phyloP scores from a whole-genome alignment of 2,797 vertebrate genomes.

The Somateria mollissima region DNA sequence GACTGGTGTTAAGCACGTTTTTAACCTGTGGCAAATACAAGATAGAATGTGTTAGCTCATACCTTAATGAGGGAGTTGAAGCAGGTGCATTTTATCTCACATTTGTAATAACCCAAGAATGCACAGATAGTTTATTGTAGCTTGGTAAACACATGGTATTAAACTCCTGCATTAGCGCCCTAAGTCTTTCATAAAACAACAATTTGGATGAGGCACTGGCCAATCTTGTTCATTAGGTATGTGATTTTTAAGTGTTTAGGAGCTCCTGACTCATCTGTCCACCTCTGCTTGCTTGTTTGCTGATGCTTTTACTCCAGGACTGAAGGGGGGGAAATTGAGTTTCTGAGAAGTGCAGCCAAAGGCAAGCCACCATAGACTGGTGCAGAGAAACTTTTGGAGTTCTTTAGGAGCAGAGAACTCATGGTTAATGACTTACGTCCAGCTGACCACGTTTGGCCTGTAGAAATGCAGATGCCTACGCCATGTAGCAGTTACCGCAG shows the following conservation, averaged over 20 bases:
- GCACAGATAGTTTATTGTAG: conserved; percentile 46
- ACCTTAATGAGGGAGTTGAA: conserved; percentile 62
- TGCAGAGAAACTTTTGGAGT: background rate
- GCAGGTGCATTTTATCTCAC: conserved; percentile 58
- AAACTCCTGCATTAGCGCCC: background rate
- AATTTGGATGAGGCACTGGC: conserved; percentile 55
- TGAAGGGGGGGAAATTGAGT: conserved; percentile 6
- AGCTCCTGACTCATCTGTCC: background rate
- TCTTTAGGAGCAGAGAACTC: background rate
- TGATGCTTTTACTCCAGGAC: conserved; percentile 24
- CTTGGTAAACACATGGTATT: conserved; percentile 50
- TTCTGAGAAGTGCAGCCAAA: conserved; percentile 15
- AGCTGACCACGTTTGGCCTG: background rate
- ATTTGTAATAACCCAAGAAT: conserved; percentile 61
- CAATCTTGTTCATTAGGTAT: conserved; percentile 33
- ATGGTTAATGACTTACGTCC: background rate
- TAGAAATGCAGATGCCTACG: background rate
- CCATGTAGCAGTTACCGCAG: background rate
- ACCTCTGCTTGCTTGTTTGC: background rate
- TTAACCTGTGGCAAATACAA: conserved; percentile 45
- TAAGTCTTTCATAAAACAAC: conserved; percentile 42
- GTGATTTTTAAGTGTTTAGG: conserved; percentile 38
- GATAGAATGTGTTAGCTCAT: conserved; percentile 60
- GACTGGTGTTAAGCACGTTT: background rate
- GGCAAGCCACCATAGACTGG: background rate